Base-by-base conservation (phyloP, 2,797 vertebrate species). In the Taenioides sp. region DNA sequence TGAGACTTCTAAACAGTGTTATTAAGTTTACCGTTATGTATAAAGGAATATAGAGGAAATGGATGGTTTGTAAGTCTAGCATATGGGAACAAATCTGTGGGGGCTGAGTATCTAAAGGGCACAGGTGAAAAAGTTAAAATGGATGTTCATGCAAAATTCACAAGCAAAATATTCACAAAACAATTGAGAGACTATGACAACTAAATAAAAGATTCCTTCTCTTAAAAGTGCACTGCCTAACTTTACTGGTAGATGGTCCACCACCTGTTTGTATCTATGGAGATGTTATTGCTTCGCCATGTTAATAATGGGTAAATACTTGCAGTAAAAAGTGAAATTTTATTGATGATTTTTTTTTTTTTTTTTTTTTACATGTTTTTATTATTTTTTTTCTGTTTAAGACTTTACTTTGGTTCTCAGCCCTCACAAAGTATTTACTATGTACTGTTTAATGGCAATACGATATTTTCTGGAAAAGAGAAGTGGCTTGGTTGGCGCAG, bases 1-100 rank as follows among this genome's bases (percentile, higher is more conserved):
- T 64, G 62, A 64, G 34, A 3, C 62, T 47, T 63, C 20, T 47
- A 43, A 64, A 43, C 62, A 64, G 62, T 64, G 62, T 64, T 64
- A 63, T 37, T 31, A 2, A 23, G 20, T 64, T 34, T 61, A 61
- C 59, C 16, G 7, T 34, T 34, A 34, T 34, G 28, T 61, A 4
- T 40, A 43, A 16, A 64, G n/a, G 20, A 14, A 23, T 4, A 12
- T 5, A 43, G n/a, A 23, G 31, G 18, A 11, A 37, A 22, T 7
- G 34, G 37, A 22, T 7, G 34, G 37, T 47, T 12, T 23, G n/a
- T 20, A 23, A 22, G 9, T 40, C 11, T 9, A 63, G 61, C 37
- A 18, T 1, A 64, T 14, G 5, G 61, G 20, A 40, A 64, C 62
- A 23, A 17, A 64, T n/a, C 5, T 57, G 4, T 25, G 10, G n/a